These are phyloP conservation scores for Trachemys scripta DNA, from an alignment of 2,113 vertebrate genomes.

Conservation along the genomic window DNA sequence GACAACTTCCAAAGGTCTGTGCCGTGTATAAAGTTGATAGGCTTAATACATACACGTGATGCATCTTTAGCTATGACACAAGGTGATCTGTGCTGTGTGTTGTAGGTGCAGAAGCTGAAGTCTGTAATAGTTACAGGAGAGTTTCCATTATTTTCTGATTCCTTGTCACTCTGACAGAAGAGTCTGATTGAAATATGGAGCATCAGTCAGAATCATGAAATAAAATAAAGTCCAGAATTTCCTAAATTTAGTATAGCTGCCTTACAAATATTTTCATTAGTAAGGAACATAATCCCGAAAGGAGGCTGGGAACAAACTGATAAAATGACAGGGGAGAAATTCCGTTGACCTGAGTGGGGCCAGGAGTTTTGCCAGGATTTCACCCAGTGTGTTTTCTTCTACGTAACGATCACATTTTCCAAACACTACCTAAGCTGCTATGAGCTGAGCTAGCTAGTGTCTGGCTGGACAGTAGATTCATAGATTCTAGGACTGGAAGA, in stretches of 20 bases:
- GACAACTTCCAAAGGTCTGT: background rate
- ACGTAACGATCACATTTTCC: no score
- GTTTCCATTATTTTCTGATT: background rate
- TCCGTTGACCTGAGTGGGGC: no score
- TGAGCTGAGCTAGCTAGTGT: no score
- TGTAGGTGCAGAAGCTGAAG: background rate
- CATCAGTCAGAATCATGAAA: background rate
- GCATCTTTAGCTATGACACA: background rate
- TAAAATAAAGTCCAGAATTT: background rate
- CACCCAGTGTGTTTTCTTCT: background rate
- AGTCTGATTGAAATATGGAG: background rate
- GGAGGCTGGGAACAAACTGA: background rate
- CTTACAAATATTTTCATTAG: background rate
- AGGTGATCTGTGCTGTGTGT: background rate
- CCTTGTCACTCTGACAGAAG: background rate
- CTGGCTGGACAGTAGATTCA: no score
- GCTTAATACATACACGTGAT: background rate
- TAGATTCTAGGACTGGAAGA: no score
- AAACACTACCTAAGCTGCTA: no score
- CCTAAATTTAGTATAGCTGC: background rate
- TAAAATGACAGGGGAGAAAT: background rate
- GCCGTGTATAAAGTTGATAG: background rate
- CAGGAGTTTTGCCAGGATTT: background rate
- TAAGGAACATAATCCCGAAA: background rate
- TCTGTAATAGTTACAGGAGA: background rate